phyloP scores from a whole-genome alignment of 2,888 invertebrate genomes.

The Polia nebulosa region DNA sequence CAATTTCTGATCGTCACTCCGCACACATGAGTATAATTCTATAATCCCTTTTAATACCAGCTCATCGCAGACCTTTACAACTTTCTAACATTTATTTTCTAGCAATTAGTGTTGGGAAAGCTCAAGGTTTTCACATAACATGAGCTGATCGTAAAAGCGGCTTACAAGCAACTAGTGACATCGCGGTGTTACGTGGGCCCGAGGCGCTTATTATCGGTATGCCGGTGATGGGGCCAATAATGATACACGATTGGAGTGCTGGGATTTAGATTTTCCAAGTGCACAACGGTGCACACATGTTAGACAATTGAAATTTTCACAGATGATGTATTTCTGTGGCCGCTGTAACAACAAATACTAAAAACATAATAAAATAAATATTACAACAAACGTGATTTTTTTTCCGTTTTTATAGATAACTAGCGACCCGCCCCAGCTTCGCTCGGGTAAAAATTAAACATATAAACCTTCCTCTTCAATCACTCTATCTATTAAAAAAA shows the following conservation, averaged over 20 bases:
- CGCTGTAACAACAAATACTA: no score
- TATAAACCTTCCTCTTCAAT: no score
- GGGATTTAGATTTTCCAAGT: background rate
- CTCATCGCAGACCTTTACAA: constrained; percentile 13
- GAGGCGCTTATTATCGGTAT: constrained; percentile 5
- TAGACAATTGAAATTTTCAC: no score
- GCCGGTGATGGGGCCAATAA: background rate
- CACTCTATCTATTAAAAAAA: no score
- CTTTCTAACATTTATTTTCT: constrained; percentile 29
- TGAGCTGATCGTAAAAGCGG: constrained; percentile 31
- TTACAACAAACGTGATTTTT: no score
- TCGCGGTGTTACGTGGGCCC: background rate
- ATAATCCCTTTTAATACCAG: background rate
- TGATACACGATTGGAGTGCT: background rate
- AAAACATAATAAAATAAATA: no score
- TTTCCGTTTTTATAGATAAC: no score
- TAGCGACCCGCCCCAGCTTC: no score
- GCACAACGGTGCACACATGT: no score
- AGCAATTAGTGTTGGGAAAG: constrained; percentile 35
- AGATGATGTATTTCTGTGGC: no score
- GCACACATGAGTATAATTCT: background rate
- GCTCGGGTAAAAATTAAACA: no score
- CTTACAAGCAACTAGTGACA: constrained; percentile 8
- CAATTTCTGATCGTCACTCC: no score
- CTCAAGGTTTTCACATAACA: constrained; percentile 15